phyloP scores from a whole-genome alignment of 1,140 invertebrate species.

The Lysiphlebus fabarum region DNA sequence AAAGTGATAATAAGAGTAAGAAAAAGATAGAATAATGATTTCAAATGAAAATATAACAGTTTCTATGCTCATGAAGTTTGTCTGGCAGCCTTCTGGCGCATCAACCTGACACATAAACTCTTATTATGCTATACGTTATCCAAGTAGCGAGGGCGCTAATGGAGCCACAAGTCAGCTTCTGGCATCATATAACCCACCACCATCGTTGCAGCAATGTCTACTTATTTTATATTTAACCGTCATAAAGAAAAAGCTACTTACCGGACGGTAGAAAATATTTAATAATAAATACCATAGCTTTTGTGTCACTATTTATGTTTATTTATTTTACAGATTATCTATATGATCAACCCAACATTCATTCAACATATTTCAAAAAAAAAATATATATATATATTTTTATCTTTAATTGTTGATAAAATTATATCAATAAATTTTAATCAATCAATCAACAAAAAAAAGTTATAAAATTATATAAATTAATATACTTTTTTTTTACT shows the following conservation, averaged over 20 bases:
- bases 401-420: too few relatives aligned
- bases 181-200: slow-evolving; percentile 30
- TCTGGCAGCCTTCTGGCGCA: slow-evolving; percentile 53
- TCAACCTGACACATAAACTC: slow-evolving; percentile 57
- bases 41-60: slow-evolving; percentile 57
- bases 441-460: too few relatives aligned
- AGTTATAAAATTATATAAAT: too few relatives aligned
- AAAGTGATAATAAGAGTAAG: slow-evolving; percentile 18
- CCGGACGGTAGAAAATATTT: slow-evolving; percentile 43
- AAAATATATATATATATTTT: not conserved
- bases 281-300: slow-evolving; percentile 39
- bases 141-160: slow-evolving; percentile 48
- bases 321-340: not conserved
- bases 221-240: slow-evolving; percentile 57
- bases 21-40: slow-evolving; percentile 15
- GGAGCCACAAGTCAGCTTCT: slow-evolving; percentile 54
- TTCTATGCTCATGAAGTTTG: slow-evolving; percentile 49
- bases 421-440: too few relatives aligned
- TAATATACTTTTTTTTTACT: too few relatives aligned
- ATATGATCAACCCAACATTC: slow-evolving; percentile 15
- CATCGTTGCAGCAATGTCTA: slow-evolving; percentile 42
- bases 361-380: not conserved
- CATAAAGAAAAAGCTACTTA: slow-evolving; percentile 55
- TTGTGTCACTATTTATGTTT: not conserved
- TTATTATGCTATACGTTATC: slow-evolving; percentile 56